Evolutionary conservation across 2,113 vertebrate species (phyloP), one percentile per base, ranked within the genome.

Genomic region (Hoplias malabaricus): DNA sequence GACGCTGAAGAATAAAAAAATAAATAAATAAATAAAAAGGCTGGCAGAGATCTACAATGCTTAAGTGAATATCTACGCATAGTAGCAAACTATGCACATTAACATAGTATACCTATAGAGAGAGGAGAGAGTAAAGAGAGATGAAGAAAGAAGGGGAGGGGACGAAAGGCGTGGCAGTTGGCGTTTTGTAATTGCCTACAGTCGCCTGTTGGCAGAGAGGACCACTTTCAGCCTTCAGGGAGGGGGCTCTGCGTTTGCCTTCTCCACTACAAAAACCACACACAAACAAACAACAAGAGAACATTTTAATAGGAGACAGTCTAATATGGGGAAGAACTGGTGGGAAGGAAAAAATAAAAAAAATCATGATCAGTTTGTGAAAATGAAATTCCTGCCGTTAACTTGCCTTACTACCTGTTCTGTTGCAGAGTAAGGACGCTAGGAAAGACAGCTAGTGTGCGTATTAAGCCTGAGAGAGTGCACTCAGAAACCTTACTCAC

Each of bases 261-360:
- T 98, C 97, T 98, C 96, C 96, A 96, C 96, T 99, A 99, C 92
- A 96, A 99, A 98, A 97, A 95, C 96, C 95, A 98, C 96, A 96
- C 95, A 89, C 89, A 90, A 86, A 95, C 96, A 99, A 96, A 98
- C 97, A 96, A 96, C 98, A 93, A 99, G 96, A 98, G 93, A 97
- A 94, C 93, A 97, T 93, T 99, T 98, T 96, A 92, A 91, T 89
- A 90, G 86, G 93, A 95, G 93, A 93, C 92, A 95, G 89, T 90
- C 88, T 85, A 87, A 86, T 82, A 87, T 86, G 87, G 85, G 85
- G 82, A 77, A 46, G 40, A 77, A 69, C 53, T 69, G 75, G 50
- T 69, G 36, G 38, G 59, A 42, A 75, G 79, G 69, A 82, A 88
- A 94, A 91, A 78, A n/a, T n/a, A n/a, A 72, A 83, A 84, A 91